Evolutionary conservation across 2,888 invertebrate species (phyloP).

Genomic region (Spialia ferax): DNA sequence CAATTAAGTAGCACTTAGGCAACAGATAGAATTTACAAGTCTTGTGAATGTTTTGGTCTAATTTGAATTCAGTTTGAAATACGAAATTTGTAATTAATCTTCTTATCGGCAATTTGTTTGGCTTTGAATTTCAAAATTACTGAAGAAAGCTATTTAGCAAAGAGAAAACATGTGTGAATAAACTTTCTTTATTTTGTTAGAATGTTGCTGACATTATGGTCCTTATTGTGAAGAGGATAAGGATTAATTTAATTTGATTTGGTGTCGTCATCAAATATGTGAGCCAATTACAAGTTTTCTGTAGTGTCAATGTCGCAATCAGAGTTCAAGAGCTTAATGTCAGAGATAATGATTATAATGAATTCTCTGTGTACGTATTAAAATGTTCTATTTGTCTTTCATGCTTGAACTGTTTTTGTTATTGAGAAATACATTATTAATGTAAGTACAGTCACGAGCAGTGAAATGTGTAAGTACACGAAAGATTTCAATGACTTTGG

Average conservation of each 20-base stretch:
- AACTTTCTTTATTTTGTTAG: background rate
- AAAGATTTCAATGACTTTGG: no score
- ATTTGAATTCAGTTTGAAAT: constrained; percentile 2
- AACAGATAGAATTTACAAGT: background rate
- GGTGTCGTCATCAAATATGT: background rate
- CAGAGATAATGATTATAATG: constrained; percentile 21
- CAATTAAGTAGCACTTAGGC: background rate
- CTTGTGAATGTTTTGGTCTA: background rate
- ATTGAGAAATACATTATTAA: no score
- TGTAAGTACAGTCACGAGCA: no score
- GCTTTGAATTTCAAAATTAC: background rate
- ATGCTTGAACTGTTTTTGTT: background rate
- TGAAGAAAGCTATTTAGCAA: constrained; percentile 6
- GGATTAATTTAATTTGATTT: background rate
- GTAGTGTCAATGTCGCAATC: constrained; percentile 30
- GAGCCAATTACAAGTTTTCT: constrained; percentile 14
- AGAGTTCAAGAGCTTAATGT: constrained; percentile 32
- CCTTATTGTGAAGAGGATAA: background rate
- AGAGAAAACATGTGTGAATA: constrained; percentile 6
- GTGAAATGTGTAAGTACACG: no score
- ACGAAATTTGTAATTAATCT: background rate
- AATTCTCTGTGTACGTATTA: constrained; percentile 14
- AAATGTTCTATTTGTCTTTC: constrained; percentile 4
- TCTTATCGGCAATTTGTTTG: background rate
- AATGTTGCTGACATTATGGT: background rate